These are phyloP conservation scores for Zaprionus camerounensis DNA, from an alignment of 1,140 invertebrate genomes.

Conservation along the genomic window DNA sequence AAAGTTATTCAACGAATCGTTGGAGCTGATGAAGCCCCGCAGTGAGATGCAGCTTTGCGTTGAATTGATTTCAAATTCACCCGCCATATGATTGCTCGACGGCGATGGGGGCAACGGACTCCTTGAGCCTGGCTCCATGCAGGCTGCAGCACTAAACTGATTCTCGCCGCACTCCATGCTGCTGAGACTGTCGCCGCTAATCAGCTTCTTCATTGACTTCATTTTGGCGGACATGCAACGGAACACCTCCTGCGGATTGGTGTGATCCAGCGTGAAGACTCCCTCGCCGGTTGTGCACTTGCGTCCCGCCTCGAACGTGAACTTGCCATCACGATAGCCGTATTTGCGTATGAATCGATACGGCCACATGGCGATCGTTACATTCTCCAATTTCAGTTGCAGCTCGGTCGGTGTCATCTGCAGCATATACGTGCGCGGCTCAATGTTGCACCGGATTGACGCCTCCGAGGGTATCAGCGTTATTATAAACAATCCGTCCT, in stretches of 20 bases:
- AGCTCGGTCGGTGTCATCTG: slow-evolving; percentile 90
- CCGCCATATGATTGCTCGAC: slow-evolving; percentile 85
- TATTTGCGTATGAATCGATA: slow-evolving; percentile 93
- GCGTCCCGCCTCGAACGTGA: slow-evolving; percentile 95
- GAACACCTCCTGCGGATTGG: slow-evolving; percentile 92
- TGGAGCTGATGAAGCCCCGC: slow-evolving; percentile 74
- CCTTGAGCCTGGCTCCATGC: slow-evolving; percentile 90
- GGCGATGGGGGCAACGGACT: slow-evolving; percentile 90
- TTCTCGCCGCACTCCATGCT: slow-evolving; percentile 89
- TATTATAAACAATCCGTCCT: slow-evolving; percentile 91
- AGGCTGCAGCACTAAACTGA: slow-evolving; percentile 89
- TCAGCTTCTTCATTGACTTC: slow-evolving; percentile 92
- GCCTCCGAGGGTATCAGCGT: slow-evolving; percentile 91
- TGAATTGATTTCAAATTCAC: slow-evolving; percentile 70
- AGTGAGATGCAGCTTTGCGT: slow-evolving; percentile 72
- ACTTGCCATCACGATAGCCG: slow-evolving; percentile 92
- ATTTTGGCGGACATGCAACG: slow-evolving; percentile 91
- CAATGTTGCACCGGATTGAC: slow-evolving; percentile 89
- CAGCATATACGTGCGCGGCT: slow-evolving; percentile 89
- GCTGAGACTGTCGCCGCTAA: slow-evolving; percentile 88
- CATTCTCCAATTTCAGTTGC: slow-evolving; percentile 89
- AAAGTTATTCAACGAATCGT: slow-evolving; percentile 77
- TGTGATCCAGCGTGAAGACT: slow-evolving; percentile 91
- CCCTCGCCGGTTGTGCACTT: slow-evolving; percentile 95
- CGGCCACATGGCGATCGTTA: slow-evolving; percentile 92